Conservation (phyloP, 2,888 invertebrate genomes). For the Sepiola atlantica region DNA sequence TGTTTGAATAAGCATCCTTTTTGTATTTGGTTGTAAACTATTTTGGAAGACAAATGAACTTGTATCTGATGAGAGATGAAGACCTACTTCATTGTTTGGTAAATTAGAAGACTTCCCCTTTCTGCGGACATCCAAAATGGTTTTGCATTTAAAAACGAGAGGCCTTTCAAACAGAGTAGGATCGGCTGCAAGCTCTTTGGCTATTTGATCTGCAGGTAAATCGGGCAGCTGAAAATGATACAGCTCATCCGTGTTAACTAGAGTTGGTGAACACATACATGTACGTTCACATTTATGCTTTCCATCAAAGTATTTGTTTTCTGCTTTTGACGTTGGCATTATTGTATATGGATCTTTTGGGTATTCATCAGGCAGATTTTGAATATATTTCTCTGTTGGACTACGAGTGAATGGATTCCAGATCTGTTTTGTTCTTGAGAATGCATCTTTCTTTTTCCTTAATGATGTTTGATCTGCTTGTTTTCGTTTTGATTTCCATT, state of each 20-base stretch:
- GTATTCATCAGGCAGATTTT: slow-evolving; percentile 69
- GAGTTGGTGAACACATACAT: slow-evolving; percentile 49
- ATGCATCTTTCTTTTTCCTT: not conserved
- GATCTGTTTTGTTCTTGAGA: not conserved
- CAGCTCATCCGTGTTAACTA: not conserved
- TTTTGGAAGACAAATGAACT: slow-evolving; percentile 64
- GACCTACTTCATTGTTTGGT: slow-evolving; percentile 63
- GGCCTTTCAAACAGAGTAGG: slow-evolving; percentile 63
- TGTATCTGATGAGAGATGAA: slow-evolving; percentile 68
- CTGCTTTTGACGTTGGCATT: slow-evolving; percentile 63
- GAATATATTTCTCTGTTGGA: slow-evolving; percentile 57
- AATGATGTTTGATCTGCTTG: not conserved
- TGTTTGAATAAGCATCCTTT: not conserved
- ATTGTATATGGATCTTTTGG: slow-evolving; percentile 72
- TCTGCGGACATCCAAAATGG: slow-evolving; percentile 68
- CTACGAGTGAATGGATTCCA: not conserved
- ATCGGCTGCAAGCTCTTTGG: slow-evolving; percentile 58
- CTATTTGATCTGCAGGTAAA: slow-evolving; percentile 64
- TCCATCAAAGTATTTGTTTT: slow-evolving; percentile 66
- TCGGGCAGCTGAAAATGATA: slow-evolving; percentile 51
- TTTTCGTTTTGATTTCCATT: not conserved
- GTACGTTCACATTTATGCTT: slow-evolving; percentile 54
- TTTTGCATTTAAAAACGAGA: slow-evolving; percentile 69
- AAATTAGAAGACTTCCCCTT: slow-evolving; percentile 67
- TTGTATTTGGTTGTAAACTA: slow-evolving; percentile 53